These are phyloP conservation scores for Peromyscus leucopus DNA, from an alignment of 2,113 vertebrate species.

Conservation along the genomic window DNA sequence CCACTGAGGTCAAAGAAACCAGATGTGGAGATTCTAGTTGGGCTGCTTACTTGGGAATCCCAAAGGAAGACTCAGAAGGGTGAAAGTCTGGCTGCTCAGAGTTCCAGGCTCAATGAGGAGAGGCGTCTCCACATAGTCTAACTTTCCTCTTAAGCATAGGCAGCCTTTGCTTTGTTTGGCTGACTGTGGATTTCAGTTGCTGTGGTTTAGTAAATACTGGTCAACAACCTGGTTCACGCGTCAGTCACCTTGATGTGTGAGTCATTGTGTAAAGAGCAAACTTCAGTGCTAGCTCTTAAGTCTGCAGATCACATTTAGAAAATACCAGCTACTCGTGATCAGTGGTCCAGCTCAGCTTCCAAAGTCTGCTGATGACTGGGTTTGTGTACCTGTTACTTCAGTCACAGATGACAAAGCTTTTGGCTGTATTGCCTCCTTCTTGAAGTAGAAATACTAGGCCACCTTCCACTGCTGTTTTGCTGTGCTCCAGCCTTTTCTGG, in stretches of 20 bases:
- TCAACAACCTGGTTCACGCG: not conserved
- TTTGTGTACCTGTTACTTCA: not conserved
- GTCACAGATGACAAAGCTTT: not conserved
- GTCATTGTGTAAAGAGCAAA: not conserved
- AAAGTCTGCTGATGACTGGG: not conserved
- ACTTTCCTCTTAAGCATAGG: not conserved
- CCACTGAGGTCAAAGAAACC: not conserved
- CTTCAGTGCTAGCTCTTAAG: not conserved
- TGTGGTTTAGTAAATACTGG: not conserved
- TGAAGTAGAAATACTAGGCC: not conserved
- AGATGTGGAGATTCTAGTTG: not conserved
- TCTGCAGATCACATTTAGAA: not conserved
- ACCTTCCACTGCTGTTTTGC: not conserved
- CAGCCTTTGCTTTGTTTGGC: conserved; percentile 5
- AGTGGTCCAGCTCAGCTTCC: not conserved
- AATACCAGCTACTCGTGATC: not conserved
- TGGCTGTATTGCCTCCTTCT: not conserved
- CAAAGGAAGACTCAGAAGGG: not conserved
- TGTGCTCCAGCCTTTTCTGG: not conserved
- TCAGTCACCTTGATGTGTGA: not conserved
- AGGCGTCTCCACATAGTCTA: not conserved
- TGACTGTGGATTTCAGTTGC: not conserved
- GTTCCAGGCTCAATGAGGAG: not conserved
- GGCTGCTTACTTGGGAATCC: not conserved
- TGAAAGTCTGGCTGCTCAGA: not conserved